Conservation (phyloP, 37 sponge, comb jelly and placozoan genomes). For the Dysidea cf. avara region DNA sequence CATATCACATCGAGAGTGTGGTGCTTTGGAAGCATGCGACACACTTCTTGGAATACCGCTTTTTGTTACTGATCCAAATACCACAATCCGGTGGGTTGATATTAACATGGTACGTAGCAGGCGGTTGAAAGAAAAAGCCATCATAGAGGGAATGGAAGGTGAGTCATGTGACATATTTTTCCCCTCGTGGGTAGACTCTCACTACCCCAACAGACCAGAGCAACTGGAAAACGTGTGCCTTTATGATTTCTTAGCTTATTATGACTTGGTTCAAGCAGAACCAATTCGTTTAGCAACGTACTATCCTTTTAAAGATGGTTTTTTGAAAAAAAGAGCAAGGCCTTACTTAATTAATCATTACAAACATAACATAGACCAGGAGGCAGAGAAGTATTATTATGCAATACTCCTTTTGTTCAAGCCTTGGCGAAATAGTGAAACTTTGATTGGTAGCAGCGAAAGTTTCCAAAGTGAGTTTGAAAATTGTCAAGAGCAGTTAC, state of each 20-base stretch:
- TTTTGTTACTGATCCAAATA: conserved; percentile 24
- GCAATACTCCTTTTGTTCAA: conserved; percentile 15
- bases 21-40: conserved; percentile 25
- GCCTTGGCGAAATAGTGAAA: conserved; percentile 16
- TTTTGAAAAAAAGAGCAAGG: conserved; percentile 3
- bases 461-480: neutral
- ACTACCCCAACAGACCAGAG: conserved; percentile 35
- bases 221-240: conserved; percentile 12
- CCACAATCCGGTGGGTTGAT: neutral
- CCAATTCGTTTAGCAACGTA: neutral
- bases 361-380: conserved; percentile 7
- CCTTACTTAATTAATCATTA: conserved; percentile 12
- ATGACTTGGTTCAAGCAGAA: neutral
- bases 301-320: too few species aligned
- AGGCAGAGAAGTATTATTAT: conserved; percentile 8
- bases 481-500: neutral
- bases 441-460: conserved; percentile 12
- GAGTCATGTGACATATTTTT: conserved; percentile 23
- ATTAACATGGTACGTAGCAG: too few species aligned
- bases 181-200: conserved; percentile 21
- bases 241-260: conserved; percentile 25
- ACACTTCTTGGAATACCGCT: conserved; percentile 19
- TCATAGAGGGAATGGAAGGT: conserved; percentile 1
- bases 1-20: conserved; percentile 15
- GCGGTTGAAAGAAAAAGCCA: neutral